Conservation (phyloP, 2,113 vertebrate genomes). For the Gopherus evgoodei region DNA sequence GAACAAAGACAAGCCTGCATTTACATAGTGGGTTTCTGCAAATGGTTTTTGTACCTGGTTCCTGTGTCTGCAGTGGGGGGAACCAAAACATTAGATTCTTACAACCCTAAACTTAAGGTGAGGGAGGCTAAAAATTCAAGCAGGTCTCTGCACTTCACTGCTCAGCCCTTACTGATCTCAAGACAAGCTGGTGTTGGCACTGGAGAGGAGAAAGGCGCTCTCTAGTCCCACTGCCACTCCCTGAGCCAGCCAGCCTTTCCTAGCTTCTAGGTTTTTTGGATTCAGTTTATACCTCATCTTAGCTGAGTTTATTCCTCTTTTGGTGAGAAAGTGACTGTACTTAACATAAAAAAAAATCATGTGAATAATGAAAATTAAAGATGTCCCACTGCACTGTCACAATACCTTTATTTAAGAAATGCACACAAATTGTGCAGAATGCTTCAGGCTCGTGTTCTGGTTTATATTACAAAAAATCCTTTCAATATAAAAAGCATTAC, state of each 20-base stretch:
- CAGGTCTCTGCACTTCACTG: background rate
- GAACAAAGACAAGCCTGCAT: background rate
- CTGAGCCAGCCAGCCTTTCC: constrained; percentile 29
- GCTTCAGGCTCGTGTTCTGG: constrained; percentile 68
- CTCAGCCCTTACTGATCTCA: background rate
- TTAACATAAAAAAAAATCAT: background rate
- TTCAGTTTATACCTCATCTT: constrained; percentile 68
- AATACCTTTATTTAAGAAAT: constrained; percentile 81
- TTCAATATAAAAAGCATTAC: constrained; percentile 78
- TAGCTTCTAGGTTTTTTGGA: background rate
- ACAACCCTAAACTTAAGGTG: background rate
- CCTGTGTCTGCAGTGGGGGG: background rate
- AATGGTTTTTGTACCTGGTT: background rate
- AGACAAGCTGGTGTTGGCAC: constrained; percentile 35
- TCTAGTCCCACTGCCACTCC: background rate
- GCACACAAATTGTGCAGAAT: constrained; percentile 77
- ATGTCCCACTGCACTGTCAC: constrained; percentile 73
- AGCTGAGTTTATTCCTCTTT: constrained; percentile 40
- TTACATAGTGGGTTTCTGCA: background rate
- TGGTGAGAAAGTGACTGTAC: constrained; percentile 63
- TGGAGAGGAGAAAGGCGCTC: background rate
- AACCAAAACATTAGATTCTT: background rate
- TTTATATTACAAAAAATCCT: constrained; percentile 80
- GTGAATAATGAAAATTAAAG: constrained; percentile 69
- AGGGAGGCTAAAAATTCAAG: background rate